Evolutionary conservation across 2,113 vertebrate species (phyloP).

Genomic region (Sardina pilchardus): DNA sequence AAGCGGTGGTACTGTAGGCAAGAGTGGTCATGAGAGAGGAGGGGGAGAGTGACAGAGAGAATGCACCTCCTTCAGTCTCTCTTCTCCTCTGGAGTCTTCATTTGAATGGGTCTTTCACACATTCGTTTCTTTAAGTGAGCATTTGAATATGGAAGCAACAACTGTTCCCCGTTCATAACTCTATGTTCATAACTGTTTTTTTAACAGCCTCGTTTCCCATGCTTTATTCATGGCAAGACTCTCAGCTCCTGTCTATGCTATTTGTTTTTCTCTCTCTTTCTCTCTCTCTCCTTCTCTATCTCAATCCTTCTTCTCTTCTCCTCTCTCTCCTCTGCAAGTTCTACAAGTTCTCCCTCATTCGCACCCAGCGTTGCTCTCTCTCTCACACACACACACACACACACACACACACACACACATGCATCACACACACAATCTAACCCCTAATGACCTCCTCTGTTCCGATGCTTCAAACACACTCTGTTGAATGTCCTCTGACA

Average conservation of each 20-base stretch:
- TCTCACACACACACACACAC: too few species aligned
- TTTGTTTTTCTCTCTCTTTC: slow-evolving; percentile 28
- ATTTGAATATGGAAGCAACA: not conserved
- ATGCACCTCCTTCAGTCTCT: slow-evolving; percentile 11
- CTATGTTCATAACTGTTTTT: not conserved
- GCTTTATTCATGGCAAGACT: slow-evolving; percentile 25
- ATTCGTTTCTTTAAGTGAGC: slow-evolving; percentile 25
- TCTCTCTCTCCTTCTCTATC: not conserved
- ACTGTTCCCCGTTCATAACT: slow-evolving; percentile 2
- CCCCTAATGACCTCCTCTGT: too few species aligned
- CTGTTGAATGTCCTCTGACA: too few species aligned
- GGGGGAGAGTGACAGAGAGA: not conserved
- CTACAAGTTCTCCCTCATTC: too few species aligned
- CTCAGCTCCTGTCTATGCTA: slow-evolving; percentile 21
- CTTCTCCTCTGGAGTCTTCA: not conserved
- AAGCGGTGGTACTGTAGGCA: too few species aligned
- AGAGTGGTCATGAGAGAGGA: too few species aligned
- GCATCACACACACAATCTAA: too few species aligned
- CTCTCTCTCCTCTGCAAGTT: too few species aligned
- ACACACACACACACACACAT: too few species aligned
- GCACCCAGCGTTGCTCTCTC: too few species aligned
- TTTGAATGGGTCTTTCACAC: slow-evolving; percentile 9
- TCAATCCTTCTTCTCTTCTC: not conserved
- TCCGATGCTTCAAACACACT: too few species aligned
- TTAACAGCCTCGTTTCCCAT: not conserved